Base-by-base conservation (phyloP, 2,797 vertebrate genomes). In the Pygocentrus nattereri region DNA sequence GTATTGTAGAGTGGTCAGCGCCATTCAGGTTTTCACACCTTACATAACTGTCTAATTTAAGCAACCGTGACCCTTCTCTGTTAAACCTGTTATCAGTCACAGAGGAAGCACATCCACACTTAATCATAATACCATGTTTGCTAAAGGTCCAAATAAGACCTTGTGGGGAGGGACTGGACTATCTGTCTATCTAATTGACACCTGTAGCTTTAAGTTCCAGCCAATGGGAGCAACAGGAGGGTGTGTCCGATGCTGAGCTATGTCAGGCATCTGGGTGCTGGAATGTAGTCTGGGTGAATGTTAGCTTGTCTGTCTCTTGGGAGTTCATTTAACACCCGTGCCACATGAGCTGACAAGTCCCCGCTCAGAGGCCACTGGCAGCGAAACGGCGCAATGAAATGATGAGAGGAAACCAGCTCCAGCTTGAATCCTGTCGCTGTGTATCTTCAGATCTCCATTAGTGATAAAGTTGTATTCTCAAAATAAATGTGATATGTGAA, bases 261-360 rank as follows among this genome's bases (percentile, higher is more conserved):
- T 74, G 84, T 31, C 68, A 72, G 85, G 84, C 88, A 90, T 87
- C 87, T 91, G 88, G 87, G 34, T 88, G 84, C 76, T 91, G 90
- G 91, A 93, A 94, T 92, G 91, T 84, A 77, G 82, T 78, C 85
- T 85, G 81, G 69, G 68, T 74, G 83, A 86, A 70, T 64, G 10
- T 85, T 82, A 61, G 83, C 82, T 81, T 82, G 85, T 78, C 81
- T 89, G 67, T 88, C 80, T 85, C 82, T 85, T 81, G 87, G 54
- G 76, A 82, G 79, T 77, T 82, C 80, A 61, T 85, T 82, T 74
- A 80, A 82, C 83, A 83, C 82, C 80, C 70, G 72, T 70, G 81
- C 82, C 47, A 83, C 76, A 81, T 44, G 67, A 78, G 76, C 80
- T 74, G 85, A 85, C 80, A 82, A 69, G 78, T 80, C 67, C 64